Percentiles rank a stretch among this genome's conserved stretches.
Conservation (phyloP, 1,140 invertebrate species). For the Xylocopa sonorina region DNA sequence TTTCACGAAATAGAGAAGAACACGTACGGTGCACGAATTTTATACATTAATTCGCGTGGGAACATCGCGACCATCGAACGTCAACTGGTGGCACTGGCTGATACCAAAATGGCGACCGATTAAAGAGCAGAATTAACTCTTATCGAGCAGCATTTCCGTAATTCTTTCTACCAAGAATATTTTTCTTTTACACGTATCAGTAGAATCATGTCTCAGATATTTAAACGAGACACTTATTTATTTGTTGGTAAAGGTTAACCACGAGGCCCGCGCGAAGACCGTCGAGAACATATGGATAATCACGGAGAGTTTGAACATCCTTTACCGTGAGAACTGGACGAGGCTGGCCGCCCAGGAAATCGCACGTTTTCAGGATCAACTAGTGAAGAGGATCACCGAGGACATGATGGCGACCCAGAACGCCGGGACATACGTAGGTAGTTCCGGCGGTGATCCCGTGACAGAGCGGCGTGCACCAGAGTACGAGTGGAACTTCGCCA, state of each 20-base stretch:
- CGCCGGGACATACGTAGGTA: conserved; percentile 71
- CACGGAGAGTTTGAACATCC: conserved; percentile 95
- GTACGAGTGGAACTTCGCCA: conserved; percentile 95
- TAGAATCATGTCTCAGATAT: not conserved
- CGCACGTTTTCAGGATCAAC: conserved; percentile 92
- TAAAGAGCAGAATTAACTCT: no score
- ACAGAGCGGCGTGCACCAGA: conserved; percentile 75
- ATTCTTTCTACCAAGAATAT: no score
- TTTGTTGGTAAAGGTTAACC: conserved; percentile 77
- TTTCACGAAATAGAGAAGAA: no score
- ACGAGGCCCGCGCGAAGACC: conserved; percentile 87
- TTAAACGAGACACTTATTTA: not conserved
- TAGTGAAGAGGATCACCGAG: conserved; percentile 89
- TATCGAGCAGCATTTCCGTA: no score
- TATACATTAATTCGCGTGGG: no score
- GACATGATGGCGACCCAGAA: conserved; percentile 85
- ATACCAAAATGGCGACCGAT: no score
- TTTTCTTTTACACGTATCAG: no score
- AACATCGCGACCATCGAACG: no score
- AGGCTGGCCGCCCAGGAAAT: conserved; percentile 92
- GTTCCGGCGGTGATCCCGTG: conserved; percentile 68
- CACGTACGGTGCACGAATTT: no score
- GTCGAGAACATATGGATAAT: conserved; percentile 97
- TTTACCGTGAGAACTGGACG: conserved; percentile 98
- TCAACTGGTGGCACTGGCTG: no score